Conservation (phyloP, 2,113 vertebrate species). For the Gracilinanus agilis region DNA sequence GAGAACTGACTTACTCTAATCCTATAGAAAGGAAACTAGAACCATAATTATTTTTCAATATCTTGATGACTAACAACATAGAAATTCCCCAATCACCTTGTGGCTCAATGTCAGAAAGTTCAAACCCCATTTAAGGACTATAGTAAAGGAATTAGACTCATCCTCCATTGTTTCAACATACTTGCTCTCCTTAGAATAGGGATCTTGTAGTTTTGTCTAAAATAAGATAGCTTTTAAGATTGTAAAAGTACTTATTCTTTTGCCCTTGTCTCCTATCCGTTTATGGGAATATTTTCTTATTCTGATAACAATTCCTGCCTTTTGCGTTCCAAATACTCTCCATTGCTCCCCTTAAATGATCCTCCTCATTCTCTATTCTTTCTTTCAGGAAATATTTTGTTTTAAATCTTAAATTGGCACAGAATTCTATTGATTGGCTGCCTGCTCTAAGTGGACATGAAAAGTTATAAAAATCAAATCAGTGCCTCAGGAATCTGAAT, state of each 20-base stretch:
- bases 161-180: neutral
- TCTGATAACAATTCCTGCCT: neutral
- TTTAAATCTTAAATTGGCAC: neutral
- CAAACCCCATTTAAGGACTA: neutral
- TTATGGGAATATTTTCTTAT: neutral
- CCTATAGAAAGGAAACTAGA: too few relatives aligned
- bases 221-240: neutral
- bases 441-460: neutral
- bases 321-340: neutral
- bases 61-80: too few relatives aligned
- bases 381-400: neutral
- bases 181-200: neutral
- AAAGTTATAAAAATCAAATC: neutral
- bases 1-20: too few relatives aligned
- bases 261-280: too few relatives aligned
- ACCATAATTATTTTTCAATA: too few relatives aligned
- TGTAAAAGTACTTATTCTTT: neutral
- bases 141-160: neutral
- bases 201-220: neutral
- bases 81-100: too few relatives aligned
- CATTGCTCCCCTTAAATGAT: neutral
- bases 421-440: neutral
- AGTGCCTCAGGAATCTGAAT: neutral
- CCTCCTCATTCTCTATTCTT: neutral
- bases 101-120: too few relatives aligned